Base-by-base conservation (phyloP, 64 coral and sea anemone species). In the Montipora efflorescens region DNA sequence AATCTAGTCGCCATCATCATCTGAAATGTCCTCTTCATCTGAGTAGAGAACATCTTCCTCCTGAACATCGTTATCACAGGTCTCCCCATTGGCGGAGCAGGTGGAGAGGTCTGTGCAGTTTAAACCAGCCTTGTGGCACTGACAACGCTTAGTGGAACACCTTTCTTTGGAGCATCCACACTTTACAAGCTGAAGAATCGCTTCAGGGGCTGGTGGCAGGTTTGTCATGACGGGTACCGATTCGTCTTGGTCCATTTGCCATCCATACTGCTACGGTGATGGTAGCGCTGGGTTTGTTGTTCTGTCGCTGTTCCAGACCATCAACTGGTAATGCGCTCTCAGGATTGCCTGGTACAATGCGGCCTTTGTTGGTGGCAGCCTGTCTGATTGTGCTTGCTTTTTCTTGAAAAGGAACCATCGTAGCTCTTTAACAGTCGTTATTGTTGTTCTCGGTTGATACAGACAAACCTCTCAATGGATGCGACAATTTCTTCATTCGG, bases 41-140 rank as follows among this genome's bases (percentile, higher is more conserved):
- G 2, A 66, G 61, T 66, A 66, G 61, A 66, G 61, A 12, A 66
- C 61, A 66, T 66, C 61, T 66, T 66, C 61, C 61, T 66, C 61
- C 61, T 66, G 61, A 5, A 66, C 61, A 66, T 66, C 61, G 16
- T 66, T 66, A 5, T 66, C 61, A 66, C 61, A 0, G 61, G 61
- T 66, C 4, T 66, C 2, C 1, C 61, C 61, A 66, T 66, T 66
- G 61, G 28, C 83, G 45, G 59, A 19, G 23, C 81, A 84, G 22
- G 4, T 66, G 23, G 1, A 84, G 15, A 84, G 81, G 81, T 84
- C 81, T 8, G 59, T 84, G 81, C 81, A 84, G 57, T 28, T 66
- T 22, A 84, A 28, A 61, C 23, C 9, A n/a, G 0, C 81, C 23
- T 84, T 84, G 11, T 11, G 57, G 3, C 81, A 36, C 15, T 66